Evolutionary conservation across 2,797 vertebrate species (phyloP).

Genomic region (Diceros bicornis): DNA sequence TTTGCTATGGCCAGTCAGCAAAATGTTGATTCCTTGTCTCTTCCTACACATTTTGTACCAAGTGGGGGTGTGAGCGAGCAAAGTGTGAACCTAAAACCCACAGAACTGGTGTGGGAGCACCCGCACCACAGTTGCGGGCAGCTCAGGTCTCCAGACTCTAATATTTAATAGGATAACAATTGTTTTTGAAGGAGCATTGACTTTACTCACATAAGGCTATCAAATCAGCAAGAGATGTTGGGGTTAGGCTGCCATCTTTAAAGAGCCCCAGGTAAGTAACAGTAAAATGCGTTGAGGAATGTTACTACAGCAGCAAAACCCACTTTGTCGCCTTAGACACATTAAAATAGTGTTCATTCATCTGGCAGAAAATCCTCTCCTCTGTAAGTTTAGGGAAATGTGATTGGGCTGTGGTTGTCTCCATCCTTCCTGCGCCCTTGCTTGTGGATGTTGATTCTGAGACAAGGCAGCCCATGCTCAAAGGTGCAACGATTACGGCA

Average conservation of each 20-base stretch:
- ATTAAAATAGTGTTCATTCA: not conserved
- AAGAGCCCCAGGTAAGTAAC: not conserved
- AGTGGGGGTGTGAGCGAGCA: not conserved
- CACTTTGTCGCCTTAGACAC: not conserved
- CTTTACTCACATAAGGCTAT: not conserved
- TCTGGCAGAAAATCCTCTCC: not conserved
- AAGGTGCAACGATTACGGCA: not conserved
- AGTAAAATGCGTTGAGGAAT: not conserved
- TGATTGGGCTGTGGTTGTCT: not conserved
- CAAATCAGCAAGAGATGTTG: not conserved
- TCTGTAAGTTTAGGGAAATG: not conserved
- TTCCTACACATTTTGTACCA: not conserved
- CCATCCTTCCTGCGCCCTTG: fast-evolving
- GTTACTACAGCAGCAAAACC: not conserved
- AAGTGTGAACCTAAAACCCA: not conserved
- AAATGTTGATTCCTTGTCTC: not conserved
- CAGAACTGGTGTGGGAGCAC: not conserved
- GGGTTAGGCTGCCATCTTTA: not conserved
- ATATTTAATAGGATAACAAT: not conserved
- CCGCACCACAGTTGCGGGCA: not conserved
- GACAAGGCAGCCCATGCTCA: fast-evolving
- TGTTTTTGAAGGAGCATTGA: not conserved
- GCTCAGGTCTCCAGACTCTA: not conserved
- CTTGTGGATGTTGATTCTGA: not conserved
- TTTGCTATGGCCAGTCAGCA: not conserved